Conservation (phyloP, 2,888 invertebrate species). For the Brenthis daphne region DNA sequence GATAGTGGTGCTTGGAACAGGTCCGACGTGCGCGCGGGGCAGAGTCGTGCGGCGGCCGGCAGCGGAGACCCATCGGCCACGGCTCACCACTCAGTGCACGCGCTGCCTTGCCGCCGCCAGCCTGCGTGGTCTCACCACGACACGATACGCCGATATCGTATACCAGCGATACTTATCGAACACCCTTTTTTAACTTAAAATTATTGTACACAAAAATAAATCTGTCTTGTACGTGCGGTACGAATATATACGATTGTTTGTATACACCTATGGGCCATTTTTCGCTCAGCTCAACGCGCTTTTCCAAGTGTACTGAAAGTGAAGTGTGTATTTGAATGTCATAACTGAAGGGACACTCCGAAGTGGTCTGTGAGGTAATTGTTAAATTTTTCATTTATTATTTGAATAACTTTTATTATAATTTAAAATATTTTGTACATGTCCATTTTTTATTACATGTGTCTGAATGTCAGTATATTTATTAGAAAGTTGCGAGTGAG, state of each 20-base stretch:
- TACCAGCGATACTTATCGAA: slow-evolving; percentile 39
- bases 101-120: slow-evolving; percentile 72
- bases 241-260: slow-evolving; percentile 49
- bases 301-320: slow-evolving; percentile 67
- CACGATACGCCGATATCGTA: slow-evolving; percentile 45
- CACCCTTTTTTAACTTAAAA: slow-evolving; percentile 6
- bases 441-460: slow-evolving; percentile 29
- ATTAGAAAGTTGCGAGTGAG: slow-evolving; percentile 78
- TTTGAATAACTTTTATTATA: slow-evolving; percentile 5
- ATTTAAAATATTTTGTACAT: slow-evolving; percentile 14
- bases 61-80: slow-evolving; percentile 46
- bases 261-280: slow-evolving; percentile 52
- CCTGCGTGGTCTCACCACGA: slow-evolving; percentile 58
- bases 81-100: slow-evolving; percentile 70
- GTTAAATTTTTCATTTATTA: slow-evolving; percentile 34
- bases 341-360: slow-evolving; percentile 55
- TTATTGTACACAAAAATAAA: slow-evolving; percentile 41
- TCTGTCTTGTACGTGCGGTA: slow-evolving; percentile 50
- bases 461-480: slow-evolving; percentile 49
- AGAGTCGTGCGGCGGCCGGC: slow-evolving; percentile 56
- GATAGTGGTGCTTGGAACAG: slow-evolving; percentile 68
- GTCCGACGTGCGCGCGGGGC: slow-evolving; percentile 71
- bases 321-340: slow-evolving; percentile 67
- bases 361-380: slow-evolving; percentile 66
- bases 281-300: slow-evolving; percentile 50